Evolutionary conservation across 2,888 invertebrate genomes (phyloP).

Genomic region (Brenthis hecate): DNA sequence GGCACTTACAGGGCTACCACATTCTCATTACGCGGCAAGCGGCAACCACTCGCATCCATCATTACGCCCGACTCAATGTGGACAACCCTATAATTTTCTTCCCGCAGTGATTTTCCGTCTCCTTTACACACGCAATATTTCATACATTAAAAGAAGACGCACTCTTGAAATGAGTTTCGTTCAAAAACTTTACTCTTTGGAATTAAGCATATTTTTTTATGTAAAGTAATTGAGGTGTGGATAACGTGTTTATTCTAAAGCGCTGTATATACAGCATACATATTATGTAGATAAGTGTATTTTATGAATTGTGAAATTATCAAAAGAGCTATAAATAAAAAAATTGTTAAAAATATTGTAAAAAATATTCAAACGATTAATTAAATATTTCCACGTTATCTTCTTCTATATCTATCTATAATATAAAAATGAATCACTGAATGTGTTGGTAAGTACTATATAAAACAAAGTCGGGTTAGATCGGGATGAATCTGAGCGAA

Average conservation of each 20-base stretch:
- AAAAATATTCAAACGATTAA: too few species aligned
- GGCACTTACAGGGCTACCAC: conserved; percentile 62
- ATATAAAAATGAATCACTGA: too few species aligned
- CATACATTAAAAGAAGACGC: conserved; percentile 68
- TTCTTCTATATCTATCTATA: too few species aligned
- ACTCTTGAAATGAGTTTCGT: conserved; percentile 63
- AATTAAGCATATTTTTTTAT: conserved; percentile 44
- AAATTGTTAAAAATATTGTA: too few species aligned
- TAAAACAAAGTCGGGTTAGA: too few species aligned
- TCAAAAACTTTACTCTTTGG: conserved; percentile 51
- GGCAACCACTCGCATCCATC: conserved; percentile 67
- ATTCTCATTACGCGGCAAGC: conserved; percentile 66
- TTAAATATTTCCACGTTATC: too few species aligned
- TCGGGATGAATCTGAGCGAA: too few species aligned
- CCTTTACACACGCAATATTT: conserved; percentile 41
- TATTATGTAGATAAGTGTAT: not conserved
- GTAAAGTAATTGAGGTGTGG: conserved; percentile 37
- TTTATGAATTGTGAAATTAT: not conserved
- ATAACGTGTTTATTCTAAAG: conserved; percentile 34
- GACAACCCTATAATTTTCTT: conserved; percentile 77
- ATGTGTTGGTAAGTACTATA: too few species aligned
- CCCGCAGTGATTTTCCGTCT: conserved; percentile 44
- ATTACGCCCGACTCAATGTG: conserved; percentile 65
- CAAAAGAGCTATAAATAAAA: not conserved
- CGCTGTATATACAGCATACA: conserved; percentile 4